Evolutionary conservation across 2,888 invertebrate species (phyloP).

Genomic region (Melanargia galathea): DNA sequence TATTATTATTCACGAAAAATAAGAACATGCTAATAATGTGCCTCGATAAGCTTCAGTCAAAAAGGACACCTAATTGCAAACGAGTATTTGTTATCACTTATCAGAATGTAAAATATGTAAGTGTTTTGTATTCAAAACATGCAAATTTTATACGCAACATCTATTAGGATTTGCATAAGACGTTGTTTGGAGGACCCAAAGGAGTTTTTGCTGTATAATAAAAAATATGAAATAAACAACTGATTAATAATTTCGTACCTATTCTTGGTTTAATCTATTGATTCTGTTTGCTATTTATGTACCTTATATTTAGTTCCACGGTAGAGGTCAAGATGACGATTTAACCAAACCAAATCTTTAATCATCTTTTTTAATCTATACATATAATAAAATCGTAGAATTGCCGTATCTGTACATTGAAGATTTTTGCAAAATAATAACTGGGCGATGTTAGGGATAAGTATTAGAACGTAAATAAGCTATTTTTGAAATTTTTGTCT

Average conservation of each 20-base stretch:
- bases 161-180: constrained; percentile 48
- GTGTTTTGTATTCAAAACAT: constrained; percentile 37
- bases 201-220: neutral
- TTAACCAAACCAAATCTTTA: neutral
- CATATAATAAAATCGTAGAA: too few relatives aligned
- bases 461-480: too few relatives aligned
- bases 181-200: constrained; percentile 5
- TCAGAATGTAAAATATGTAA: neutral
- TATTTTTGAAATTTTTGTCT: too few relatives aligned
- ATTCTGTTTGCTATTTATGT: neutral
- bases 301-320: neutral
- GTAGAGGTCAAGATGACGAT: neutral
- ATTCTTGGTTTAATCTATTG: neutral
- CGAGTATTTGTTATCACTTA: constrained; percentile 14
- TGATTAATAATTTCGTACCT: neutral
- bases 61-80: constrained; percentile 9
- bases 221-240: neutral
- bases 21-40: neutral
- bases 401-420: too few relatives aligned
- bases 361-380: neutral
- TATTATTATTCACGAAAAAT: too few relatives aligned
- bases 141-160: constrained; percentile 46
- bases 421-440: too few relatives aligned
- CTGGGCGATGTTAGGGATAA: too few relatives aligned
- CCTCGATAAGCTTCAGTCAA: neutral